phyloP scores from a whole-genome alignment of 2,113 vertebrate genomes.

The Mustelus asterias region DNA sequence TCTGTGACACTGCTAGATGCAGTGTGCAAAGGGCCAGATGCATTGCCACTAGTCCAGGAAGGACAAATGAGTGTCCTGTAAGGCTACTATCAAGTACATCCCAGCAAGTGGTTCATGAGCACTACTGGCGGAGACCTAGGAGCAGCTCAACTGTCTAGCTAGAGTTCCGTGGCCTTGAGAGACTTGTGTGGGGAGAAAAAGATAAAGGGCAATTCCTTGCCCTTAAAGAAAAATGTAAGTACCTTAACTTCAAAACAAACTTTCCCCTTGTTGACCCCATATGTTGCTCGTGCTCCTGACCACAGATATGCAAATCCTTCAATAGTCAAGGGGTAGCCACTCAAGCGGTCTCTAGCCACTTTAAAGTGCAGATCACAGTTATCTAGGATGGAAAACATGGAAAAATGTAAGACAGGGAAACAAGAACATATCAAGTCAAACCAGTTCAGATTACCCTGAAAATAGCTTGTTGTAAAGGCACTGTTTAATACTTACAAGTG shows the following conservation, averaged over 20 bases:
- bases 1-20: neutral
- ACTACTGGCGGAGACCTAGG: neutral
- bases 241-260: constrained; percentile 88
- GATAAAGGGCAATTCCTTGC: neutral
- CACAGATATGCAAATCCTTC: constrained; percentile 86
- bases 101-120: constrained; percentile 7
- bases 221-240: constrained; percentile 37
- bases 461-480: constrained; percentile 20
- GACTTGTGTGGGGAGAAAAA: constrained; percentile 4
- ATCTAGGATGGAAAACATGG: constrained; percentile 54
- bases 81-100: constrained; percentile 1
- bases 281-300: constrained; percentile 77
- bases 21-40: neutral
- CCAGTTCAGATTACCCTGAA: neutral
- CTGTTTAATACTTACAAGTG: constrained; percentile 66
- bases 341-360: constrained; percentile 76
- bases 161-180: neutral
- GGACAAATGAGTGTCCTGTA: neutral
- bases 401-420: constrained; percentile 37
- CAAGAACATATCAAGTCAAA: constrained; percentile 23
- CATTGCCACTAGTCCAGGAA: neutral
- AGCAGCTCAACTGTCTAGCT: neutral
- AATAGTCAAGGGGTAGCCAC: constrained; percentile 77
- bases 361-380: constrained; percentile 89
- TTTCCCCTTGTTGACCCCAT: constrained; percentile 67